Evolutionary conservation across 35 echinoderm and acorn worm genomes (phyloP), one percentile per base, ranked within the genome.

Genomic region (Apostichopus parvimensis): DNA sequence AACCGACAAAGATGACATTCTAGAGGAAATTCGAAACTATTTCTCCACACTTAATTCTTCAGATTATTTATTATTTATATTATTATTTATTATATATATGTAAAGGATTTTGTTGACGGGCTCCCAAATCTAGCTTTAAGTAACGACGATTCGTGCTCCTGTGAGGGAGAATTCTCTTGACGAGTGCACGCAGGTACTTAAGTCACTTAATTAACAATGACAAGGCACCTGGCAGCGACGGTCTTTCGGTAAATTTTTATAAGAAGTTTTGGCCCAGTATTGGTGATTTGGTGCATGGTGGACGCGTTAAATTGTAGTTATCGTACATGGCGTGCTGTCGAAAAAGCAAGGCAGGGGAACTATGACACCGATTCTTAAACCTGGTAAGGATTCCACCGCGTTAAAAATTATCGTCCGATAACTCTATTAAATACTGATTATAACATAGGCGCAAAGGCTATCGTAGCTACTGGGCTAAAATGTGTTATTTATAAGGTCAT

Each of bases 211-310:
- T 7, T 28, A 68, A 18, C 59, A 25, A 72, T 64, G 28, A 34
- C 28, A 34, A 88, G 25, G 25, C 45, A 8, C 86, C 86, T 88
- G 60, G 86, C 12, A 68, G 26, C 25, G 86, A 88, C 68, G 86
- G 65, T 68, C 64, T 88, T 71, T 71, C 86, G 4, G 24, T 18
- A 11, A 57, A 72, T 22, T 88, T 70, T 15, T 71, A 70, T 53
- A 88, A 88, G 25, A 25, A 68, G 10, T 88, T 88, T 88, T 88
- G 86, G 86, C 57, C 13, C 77, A 9, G 14, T 18, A 79, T 79
- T 45, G 13, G 77, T 10, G 28, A 22, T 10, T 21, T 79, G 20
- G 28, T 34, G 25, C 25, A 25, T 78, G 4, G 77, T 79, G 9
- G 77, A 79, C 23, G n/a, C 34, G 34, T 45, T 45, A 45, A 45